Percentiles rank a stretch among this genome's conserved stretches.
These are phyloP conservation scores for Subacronicta megacephala DNA, from an alignment of 2,888 invertebrate species.

Conservation along the genomic window DNA sequence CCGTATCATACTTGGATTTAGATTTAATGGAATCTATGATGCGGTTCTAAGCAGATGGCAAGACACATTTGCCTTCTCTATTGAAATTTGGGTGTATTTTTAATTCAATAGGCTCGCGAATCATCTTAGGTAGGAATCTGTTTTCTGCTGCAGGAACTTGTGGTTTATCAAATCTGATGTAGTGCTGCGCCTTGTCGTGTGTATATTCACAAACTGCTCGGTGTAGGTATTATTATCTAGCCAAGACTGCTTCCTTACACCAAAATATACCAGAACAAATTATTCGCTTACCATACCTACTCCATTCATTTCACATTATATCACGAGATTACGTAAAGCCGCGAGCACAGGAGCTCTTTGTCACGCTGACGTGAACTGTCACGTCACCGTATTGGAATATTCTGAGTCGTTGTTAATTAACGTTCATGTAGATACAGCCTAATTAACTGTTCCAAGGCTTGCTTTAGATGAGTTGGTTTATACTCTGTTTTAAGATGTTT, in stretches of 20 bases:
- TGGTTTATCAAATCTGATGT: too few species aligned
- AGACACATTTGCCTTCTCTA: too few species aligned
- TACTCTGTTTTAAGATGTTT: neutral
- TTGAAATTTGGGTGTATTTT: too few species aligned
- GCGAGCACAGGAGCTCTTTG: slow-evolving; percentile 36
- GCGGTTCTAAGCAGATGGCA: too few species aligned
- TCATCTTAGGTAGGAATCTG: too few species aligned
- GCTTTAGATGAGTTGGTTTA: slow-evolving; percentile 6
- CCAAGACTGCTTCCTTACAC: neutral
- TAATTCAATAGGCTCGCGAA: too few species aligned
- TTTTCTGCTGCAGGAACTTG: too few species aligned
- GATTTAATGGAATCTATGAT: too few species aligned
- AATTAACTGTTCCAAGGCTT: slow-evolving; percentile 44
- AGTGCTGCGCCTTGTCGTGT: too few species aligned
- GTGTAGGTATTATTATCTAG: too few species aligned
- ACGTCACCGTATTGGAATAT: slow-evolving; percentile 50
- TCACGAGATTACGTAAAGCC: slow-evolving; percentile 31
- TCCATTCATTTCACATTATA: slow-evolving; percentile 31
- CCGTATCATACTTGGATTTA: too few species aligned
- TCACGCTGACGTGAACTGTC: slow-evolving; percentile 43
- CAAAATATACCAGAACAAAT: slow-evolving; percentile 21
- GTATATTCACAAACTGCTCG: too few species aligned
- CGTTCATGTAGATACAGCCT: slow-evolving; percentile 44
- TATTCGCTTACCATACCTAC: neutral
- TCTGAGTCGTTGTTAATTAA: slow-evolving; percentile 41